Evolutionary conservation across 1,140 invertebrate species (phyloP), one percentile per base, ranked within the genome.

Genomic region (Temnothorax longispinosus): DNA sequence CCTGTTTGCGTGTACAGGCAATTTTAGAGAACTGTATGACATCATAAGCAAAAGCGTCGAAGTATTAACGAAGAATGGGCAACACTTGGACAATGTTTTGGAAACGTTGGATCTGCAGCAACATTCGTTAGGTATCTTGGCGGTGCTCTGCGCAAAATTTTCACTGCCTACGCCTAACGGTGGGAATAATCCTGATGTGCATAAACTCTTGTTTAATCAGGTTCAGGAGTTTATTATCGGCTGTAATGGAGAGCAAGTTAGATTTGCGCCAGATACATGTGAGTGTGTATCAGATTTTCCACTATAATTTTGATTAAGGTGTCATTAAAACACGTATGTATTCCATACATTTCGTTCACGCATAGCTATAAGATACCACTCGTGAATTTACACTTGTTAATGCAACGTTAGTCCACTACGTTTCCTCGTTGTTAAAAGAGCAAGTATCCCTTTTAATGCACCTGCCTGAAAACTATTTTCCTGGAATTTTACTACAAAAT

Each of bases 61-160:
- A 64, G 95, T 98, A 1, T 95, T 99, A n/a, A 95, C 97, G 60
- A 97, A 98, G 92, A 98, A 99, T 96, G 96, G 96, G 88, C 97
- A 97, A 85, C 98, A 98, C 93, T 95, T 99, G 86, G 98, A 98
- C 93, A 99, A 97, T 95, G 98, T 99, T 27, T 95, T 99, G 88
- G 98, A 98, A 93, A 98, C 98, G 2, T 95, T 99, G 27, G 98
- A 99, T 94, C 95, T 98, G 52, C 98, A 98, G 92, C 97, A 99
- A 92, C 98, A 99, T 95, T 98, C 98, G 18, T 94, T 99, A 27
- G 98, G 98, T 32, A 97, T 98, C 67, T 94, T 99, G 44, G 98
- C 97, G 76, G 98, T 99, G n/a, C 94, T 99, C 76, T 97, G 97
- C 91, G 97, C 97, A 13, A 98, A 98, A 95, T 97, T 97, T 93